Evolutionary conservation across 2,888 invertebrate species (phyloP), one percentile per base, ranked within the genome.

Genomic region (Hybos culiciformis): DNA sequence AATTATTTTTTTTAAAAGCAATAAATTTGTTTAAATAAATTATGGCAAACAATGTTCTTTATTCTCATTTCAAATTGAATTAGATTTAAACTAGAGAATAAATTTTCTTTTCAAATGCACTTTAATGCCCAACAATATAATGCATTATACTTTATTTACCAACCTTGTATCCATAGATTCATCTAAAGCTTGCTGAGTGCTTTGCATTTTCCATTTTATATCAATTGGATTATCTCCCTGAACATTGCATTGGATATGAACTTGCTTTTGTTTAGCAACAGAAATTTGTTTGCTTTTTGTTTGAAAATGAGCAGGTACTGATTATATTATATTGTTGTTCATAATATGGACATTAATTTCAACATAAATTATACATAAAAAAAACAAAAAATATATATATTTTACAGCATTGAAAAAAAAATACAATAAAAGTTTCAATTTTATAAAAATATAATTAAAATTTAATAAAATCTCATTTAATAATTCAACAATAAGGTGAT

Each of bases 191-290:
- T 83, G 82, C 15, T 83, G 83, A 45, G 80, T 80, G 51, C 59
- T 58, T 55, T 67, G 66, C 43, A 77, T 71, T 54, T 84, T 77
- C 90, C 88, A 90, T 60, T 77, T 78, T 51, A 90, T 83, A 61
- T 84, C 84, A 53, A 90, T 74, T 1, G 88, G 88, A 46, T 82
- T 80, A 62, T 90, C 90, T n/a, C 90, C 88, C 46, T 83, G 77
- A 2, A 86, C 86, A 32, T 85, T 82, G 63, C 90, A 90, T 55
- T 87, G 86, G 41, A 92, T 72, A 56, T 82, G 80, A 2, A 87
- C 87, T 46, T 83, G 79, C 53, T 84, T 83, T 2, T 84, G 84
- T 41, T 83, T 83, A 21, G 83, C 82, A 45, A 87, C 83, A 52
- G 83, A 83, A 51, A 84, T 77, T 60, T 83, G 83, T 60, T 83